Conservation (phyloP, 2,797 vertebrate genomes). For the Buphagus erythrorhynchus region DNA sequence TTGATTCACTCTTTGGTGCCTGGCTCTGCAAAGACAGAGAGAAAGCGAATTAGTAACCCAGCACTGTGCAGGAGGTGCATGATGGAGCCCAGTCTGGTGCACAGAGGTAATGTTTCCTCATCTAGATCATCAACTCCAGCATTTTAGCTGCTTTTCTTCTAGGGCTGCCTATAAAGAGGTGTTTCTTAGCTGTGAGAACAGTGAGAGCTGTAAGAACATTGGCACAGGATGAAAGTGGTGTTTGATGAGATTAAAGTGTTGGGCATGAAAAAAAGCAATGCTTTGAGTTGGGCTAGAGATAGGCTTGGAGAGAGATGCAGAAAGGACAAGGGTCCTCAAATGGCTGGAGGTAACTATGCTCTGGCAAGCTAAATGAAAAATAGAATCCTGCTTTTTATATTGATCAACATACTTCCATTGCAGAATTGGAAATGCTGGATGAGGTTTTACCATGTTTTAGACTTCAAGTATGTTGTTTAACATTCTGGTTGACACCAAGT, state of each 20-base stretch:
- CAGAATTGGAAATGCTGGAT: not conserved
- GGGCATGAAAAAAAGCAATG: not conserved
- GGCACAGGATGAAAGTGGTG: not conserved
- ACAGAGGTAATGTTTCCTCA: not conserved
- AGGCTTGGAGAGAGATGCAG: not conserved
- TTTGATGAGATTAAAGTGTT: slow-evolving; percentile 9
- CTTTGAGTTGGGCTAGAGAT: not conserved
- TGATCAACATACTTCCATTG: not conserved
- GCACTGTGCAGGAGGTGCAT: not conserved
- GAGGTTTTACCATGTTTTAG: not conserved
- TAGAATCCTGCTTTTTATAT: not conserved
- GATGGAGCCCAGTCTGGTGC: not conserved
- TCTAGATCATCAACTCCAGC: not conserved
- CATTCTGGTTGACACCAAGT: not conserved
- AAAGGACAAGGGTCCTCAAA: not conserved
- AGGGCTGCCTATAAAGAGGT: not conserved
- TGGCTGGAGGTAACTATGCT: not conserved
- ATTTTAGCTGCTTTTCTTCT: slow-evolving; percentile 2
- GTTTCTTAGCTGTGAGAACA: not conserved
- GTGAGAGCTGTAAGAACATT: not conserved
- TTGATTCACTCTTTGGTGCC: not conserved
- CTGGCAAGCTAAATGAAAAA: not conserved
- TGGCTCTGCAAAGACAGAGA: not conserved
- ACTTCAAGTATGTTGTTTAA: not conserved
- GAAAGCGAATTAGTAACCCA: not conserved